A percentile compares a stretch with the other conserved stretches of the same genome.
phyloP scores from a whole-genome alignment of 92 coral and sea anemone species.

The Palythoa grandis region DNA sequence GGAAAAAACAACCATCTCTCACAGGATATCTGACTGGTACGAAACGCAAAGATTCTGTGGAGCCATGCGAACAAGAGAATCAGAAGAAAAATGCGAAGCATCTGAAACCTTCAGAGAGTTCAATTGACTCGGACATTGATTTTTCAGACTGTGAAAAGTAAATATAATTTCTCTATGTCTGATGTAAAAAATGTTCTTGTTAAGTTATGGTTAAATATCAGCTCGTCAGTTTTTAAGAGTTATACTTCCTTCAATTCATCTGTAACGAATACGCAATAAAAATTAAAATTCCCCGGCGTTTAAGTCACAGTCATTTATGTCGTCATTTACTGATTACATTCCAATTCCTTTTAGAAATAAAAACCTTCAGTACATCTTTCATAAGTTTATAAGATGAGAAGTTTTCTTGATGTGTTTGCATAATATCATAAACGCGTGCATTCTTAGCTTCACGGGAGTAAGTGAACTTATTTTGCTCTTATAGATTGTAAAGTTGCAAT shows the following conservation, averaged over 20 bases:
- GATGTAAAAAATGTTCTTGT: constrained; percentile 24
- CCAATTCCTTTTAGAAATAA: constrained; percentile 23
- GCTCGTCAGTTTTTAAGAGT: constrained; percentile 1
- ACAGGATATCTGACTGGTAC: background rate
- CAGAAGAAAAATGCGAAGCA: constrained; percentile 32
- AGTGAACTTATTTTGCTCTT: constrained; percentile 50
- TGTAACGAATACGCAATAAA: background rate
- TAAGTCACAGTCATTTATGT: background rate
- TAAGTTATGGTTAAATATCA: constrained; percentile 4
- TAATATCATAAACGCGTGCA: constrained; percentile 28
- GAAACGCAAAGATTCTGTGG: constrained; percentile 39
- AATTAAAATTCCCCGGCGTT: background rate
- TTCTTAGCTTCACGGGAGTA: constrained; percentile 27
- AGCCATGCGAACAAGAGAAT: constrained; percentile 20
- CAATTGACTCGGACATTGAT: constrained; percentile 59
- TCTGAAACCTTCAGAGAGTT: background rate
- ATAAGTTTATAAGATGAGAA: constrained; percentile 34
- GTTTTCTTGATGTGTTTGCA: background rate
- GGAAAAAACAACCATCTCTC: constrained; percentile 31
- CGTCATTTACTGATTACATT: constrained; percentile 15
- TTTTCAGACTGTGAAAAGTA: constrained; percentile 60
- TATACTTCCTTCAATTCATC: constrained; percentile 2
- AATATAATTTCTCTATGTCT: constrained; percentile 31
- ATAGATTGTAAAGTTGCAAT: too few species aligned
- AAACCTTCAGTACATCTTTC: constrained; percentile 26